Evolutionary conservation across 2,113 vertebrate species (phyloP), one percentile per base, ranked within the genome.

Genomic region (Spermophilus dauricus): DNA sequence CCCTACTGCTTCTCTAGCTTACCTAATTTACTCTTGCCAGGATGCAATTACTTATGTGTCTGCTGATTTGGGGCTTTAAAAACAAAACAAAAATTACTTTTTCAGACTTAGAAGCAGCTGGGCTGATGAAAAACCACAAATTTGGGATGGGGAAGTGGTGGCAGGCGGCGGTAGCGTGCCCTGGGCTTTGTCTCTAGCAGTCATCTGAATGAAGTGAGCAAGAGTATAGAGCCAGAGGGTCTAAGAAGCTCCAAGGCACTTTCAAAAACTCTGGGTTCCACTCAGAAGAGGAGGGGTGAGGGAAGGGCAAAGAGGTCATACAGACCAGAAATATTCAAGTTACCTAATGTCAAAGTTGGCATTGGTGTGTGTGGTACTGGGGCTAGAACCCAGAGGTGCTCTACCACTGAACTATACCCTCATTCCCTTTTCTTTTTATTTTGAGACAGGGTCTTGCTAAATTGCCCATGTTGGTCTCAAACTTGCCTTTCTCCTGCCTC

Each of bases 21-120:
- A 61, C n/a, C 83, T 91, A 63, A 53, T 91, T 91, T 95, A 58
- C 89, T 93, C 69, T 96, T 91, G n/a, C 89, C 83, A 69, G 83
- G 69, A 93, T 48, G 69, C 63, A 67, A 39, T 95, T 83, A 94
- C 37, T 93, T 91, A 39, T 4, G 48, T 0, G 0, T 96, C 96
- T 95, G 78, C 81, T 91, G 84, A 84, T 83, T 92, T 67, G 6
- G 73, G 51, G 13, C 22, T 85, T 39, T 10, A 58, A 61, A 67
- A 70, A n/a, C 67, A 70, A 70, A 70, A 70, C 67, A n/a, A 22
- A 28, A 72, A 61, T 69, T 76, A 80, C 56, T 63, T 92, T 92
- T 87, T 89, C 63, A 80, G 53, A 83, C 39, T 77, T 72, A 83
- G 37, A 53, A 96, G 72, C 51, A 63, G 72, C 69, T 87, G 32